Percentiles rank a stretch among this genome's conserved stretches.
Evolutionary conservation across 2,888 invertebrate genomes (phyloP).

Genomic region (Lepetodrilus schrolli): DNA sequence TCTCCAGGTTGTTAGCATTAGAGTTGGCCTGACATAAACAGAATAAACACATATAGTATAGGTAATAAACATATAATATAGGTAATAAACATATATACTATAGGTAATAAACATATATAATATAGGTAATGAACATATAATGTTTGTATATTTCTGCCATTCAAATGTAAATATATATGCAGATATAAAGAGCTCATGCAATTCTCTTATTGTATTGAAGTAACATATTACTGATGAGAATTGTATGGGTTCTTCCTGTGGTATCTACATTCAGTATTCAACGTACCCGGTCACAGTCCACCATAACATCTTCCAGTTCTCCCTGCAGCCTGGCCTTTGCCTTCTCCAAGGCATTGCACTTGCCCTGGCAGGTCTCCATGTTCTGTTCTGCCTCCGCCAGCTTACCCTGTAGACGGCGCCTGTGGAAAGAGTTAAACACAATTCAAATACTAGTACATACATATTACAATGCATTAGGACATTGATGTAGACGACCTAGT

Average conservation of each 20-base stretch:
- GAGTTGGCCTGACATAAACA: constrained; percentile 52
- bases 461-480: too few relatives aligned
- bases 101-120: neutral
- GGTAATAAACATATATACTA: neutral
- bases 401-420: constrained; percentile 89
- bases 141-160: neutral
- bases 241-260: neutral
- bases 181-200: neutral
- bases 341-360: constrained; percentile 97
- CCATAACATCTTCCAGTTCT: constrained; percentile 97
- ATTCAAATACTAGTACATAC: too few relatives aligned
- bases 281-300: constrained; percentile 97
- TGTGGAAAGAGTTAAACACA: constrained; percentile 37
- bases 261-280: constrained; percentile 60
- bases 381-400: constrained; percentile 97
- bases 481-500: neutral
- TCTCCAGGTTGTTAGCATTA: constrained; percentile 91
- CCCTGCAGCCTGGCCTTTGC: constrained; percentile 96
- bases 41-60: neutral
- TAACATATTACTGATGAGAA: too few relatives aligned
- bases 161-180: neutral
- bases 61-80: neutral
- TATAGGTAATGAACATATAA: neutral
- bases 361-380: constrained; percentile 97
- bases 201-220: neutral